Base-by-base conservation (phyloP, 2,113 vertebrate genomes). In the Megaleporinus macrocephalus region DNA sequence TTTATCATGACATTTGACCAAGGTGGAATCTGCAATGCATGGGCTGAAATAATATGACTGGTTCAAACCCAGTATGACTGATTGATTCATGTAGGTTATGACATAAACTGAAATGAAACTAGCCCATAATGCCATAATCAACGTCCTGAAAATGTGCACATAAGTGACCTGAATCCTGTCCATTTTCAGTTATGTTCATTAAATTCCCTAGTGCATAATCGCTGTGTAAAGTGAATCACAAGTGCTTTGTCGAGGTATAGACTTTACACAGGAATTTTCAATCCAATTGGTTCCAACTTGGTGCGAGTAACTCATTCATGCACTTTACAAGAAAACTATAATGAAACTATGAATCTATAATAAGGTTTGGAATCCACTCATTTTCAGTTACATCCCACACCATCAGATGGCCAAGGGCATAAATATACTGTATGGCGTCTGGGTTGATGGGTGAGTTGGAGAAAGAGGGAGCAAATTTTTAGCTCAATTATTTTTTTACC, bases 231-330 rank as follows among this genome's bases (percentile, higher is more conserved):
- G 14, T 49, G 53, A 55, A 20, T 20, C 16, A 20, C 11, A 30
- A 33, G 26, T 49, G 69, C 24, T 70, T 70, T 44, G 41, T 44
- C 41, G 11, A 44, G 9, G 41, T 44, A 10, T 5, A 51, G 49
- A 55, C 16, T 22, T 22, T 22, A 55, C 53, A 55, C 1, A 26
- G 4, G n/a, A 20, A 68, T 20, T 24, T 68, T 68, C 59, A 30
- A 20, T 61, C 51, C 76, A 70, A 55, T 51, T 76, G 73, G 29
- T 63, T 57, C 33, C 62, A 68, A 71, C 57, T 61, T 71, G 81
- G n/a, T 62, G 65, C 30, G 51, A 82, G 44, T 59, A 63, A 70
- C 80, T 76, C 51, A 51, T 63, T 85, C 26, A 41, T 33, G 3
- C 70, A n/a, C 20, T 85, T 75, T 75, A 73, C 55, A 70, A 36